phyloP scores from a whole-genome alignment of 2,797 vertebrate genomes.

The Megalops cyprinoides region DNA sequence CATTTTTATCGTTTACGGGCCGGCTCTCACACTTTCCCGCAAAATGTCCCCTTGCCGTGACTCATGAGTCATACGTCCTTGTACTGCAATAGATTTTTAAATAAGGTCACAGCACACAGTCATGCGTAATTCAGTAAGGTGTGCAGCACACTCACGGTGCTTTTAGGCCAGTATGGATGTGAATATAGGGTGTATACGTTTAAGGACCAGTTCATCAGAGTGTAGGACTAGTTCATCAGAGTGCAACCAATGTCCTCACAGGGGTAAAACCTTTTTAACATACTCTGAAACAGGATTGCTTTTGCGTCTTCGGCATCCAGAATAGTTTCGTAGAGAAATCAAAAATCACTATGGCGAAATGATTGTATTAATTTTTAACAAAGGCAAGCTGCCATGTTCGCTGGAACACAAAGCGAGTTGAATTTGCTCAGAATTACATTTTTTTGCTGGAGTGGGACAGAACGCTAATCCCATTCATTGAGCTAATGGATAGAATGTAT shows the following conservation, averaged over 20 bases:
- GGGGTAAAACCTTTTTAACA: constrained; percentile 9
- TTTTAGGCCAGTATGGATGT: neutral
- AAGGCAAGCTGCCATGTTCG: neutral
- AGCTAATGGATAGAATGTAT: neutral
- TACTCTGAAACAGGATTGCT: constrained; percentile 15
- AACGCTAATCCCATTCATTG: neutral
- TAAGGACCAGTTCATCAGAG: no score
- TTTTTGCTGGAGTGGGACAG: neutral
- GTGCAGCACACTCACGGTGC: neutral
- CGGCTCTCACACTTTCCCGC: neutral
- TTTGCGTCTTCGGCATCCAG: constrained; percentile 16
- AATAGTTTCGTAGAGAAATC: constrained; percentile 10
- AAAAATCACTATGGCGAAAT: constrained; percentile 3
- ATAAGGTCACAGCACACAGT: neutral
- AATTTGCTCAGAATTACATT: neutral
- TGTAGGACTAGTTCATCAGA: no score
- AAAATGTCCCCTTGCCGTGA: neutral
- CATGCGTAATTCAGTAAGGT: neutral
- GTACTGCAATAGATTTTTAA: neutral
- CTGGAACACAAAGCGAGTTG: neutral
- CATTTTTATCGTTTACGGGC: neutral
- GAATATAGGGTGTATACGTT: no score
- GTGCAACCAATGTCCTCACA: no score
- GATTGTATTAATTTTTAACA: constrained; percentile 26
- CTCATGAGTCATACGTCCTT: constrained; percentile 10